Base-by-base conservation (phyloP, 2,888 invertebrate genomes). In the Ferrisia virgata region DNA sequence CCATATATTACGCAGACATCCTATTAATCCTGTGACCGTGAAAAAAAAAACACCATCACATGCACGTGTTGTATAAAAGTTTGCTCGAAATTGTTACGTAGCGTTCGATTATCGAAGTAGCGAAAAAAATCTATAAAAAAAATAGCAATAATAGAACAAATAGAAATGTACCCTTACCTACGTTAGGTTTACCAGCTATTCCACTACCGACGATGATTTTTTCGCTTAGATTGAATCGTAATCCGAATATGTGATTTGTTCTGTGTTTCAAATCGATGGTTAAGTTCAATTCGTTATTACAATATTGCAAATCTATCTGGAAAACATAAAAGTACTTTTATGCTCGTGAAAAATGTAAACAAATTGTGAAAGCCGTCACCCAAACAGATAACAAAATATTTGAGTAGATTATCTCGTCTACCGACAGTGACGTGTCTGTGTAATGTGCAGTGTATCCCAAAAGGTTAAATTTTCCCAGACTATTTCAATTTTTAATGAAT, bases 1-100 rank as follows among this genome's bases (percentile, higher is more conserved):
- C 88, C 92, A 92, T 85, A 97, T 93, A 87, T 96, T 95, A 86
- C 96, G 92, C 92, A 97, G 95, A 88, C 98, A 98, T 33, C 98
- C 98, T 80, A 96, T 95, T 83, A 97, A 90, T 4, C 97, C 96
- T 88, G 91, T 89, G 87, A 85, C 31, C 33, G 81, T 47, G 53
- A 81, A 79, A 40, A 47, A 47, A 47, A 3, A 13, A 13, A 39
- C n/a, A 79, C 6, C 36, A 36, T 0, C 39, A 13, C n/a, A 76
- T 79, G 40, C 40, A 47, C 28, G 79, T 40, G 39, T 39, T 78
- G 36, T n/a, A n/a, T n/a, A n/a, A 72, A 33, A 5, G n/a, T 72
- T 33, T 6, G 31, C 33, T 15, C 28, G 15, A 72, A 72, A 36
- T 6, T 5, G 2, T 9, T 79, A 25, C 47, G 8, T n/a, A n/a